Conservation (phyloP, 2,888 invertebrate genomes). For the Conchocele bisecta region DNA sequence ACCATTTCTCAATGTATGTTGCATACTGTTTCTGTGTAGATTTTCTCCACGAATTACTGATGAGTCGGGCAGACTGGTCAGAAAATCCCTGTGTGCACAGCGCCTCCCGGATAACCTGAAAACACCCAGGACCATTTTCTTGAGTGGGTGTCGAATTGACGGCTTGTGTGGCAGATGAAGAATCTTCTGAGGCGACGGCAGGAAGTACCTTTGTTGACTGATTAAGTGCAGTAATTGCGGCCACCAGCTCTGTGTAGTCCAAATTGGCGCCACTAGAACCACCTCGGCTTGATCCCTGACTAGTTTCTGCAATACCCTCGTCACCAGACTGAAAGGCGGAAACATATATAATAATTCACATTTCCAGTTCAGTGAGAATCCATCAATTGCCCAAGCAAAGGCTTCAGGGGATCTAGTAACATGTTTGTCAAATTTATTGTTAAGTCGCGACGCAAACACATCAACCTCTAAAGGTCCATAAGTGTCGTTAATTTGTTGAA, state of each 20-base stretch:
- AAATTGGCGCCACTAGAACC: constrained; percentile 22
- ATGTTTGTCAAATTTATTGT: background rate
- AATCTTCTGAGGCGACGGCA: constrained; percentile 6
- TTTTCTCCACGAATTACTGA: constrained; percentile 46
- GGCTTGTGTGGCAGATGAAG: constrained; percentile 24
- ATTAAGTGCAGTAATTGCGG: constrained; percentile 3
- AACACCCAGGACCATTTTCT: constrained; percentile 34
- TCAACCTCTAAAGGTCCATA: constrained; percentile 3
- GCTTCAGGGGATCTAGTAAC: constrained; percentile 12
- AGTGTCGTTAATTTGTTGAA: background rate
- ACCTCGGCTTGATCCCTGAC: constrained; percentile 15
- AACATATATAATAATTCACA: constrained; percentile 16
- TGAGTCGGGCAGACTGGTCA: constrained; percentile 22
- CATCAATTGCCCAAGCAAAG: constrained; percentile 6
- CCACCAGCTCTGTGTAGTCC: constrained; percentile 32
- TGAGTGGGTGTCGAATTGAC: constrained; percentile 14
- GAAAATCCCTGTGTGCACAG: constrained; percentile 29
- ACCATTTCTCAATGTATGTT: constrained; percentile 33
- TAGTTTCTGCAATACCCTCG: constrained; percentile 18
- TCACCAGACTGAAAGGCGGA: constrained; percentile 27
- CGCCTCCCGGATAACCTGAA: constrained; percentile 43
- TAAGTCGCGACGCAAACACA: constrained; percentile 28
- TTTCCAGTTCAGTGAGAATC: constrained; percentile 14
- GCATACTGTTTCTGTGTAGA: constrained; percentile 41
- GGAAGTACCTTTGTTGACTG: background rate